Evolutionary conservation across 1,140 invertebrate species (phyloP).

Genomic region (Odontomachus brunneus): DNA sequence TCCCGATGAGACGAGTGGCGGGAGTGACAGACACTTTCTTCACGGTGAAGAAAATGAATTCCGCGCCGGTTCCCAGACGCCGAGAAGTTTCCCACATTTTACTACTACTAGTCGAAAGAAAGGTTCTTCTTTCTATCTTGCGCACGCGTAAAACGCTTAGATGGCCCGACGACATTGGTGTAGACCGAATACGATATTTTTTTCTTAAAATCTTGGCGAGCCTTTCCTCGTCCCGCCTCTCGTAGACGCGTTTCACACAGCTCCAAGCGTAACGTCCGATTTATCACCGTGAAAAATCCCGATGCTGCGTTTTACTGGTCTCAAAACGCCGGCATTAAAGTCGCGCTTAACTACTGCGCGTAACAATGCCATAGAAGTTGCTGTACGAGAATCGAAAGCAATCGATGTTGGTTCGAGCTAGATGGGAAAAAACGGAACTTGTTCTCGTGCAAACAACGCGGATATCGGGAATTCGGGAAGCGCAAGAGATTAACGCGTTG

Average conservation of each 20-base stretch:
- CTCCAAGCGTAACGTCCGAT: slow-evolving; percentile 8
- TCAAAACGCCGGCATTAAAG: slow-evolving; percentile 43
- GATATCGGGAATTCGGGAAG: slow-evolving; percentile 19
- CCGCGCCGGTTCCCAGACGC: too few relatives aligned
- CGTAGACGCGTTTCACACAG: background rate
- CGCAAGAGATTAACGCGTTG: background rate
- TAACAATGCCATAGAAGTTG: slow-evolving; percentile 23
- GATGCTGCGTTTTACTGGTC: slow-evolving; percentile 10
- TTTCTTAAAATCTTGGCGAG: slow-evolving; percentile 28
- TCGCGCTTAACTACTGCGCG: slow-evolving; percentile 28
- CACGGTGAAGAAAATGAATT: too few relatives aligned
- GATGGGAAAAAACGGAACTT: background rate
- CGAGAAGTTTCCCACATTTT: background rate
- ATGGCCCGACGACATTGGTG: background rate
- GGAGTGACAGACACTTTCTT: too few relatives aligned
- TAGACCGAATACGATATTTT: slow-evolving; percentile 34
- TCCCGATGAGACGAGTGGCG: too few relatives aligned
- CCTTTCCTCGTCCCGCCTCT: background rate
- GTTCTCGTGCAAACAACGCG: background rate
- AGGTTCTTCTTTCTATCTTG: background rate
- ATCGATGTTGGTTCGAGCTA: slow-evolving; percentile 2
- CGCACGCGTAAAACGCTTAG: slow-evolving; percentile 20
- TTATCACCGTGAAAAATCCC: slow-evolving; percentile 53
- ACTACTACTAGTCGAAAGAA: background rate
- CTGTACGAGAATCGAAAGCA: slow-evolving; percentile 40